Evolutionary conservation across 2,888 invertebrate genomes (phyloP), one percentile per base, ranked within the genome.

Genomic region (Tuta absoluta): DNA sequence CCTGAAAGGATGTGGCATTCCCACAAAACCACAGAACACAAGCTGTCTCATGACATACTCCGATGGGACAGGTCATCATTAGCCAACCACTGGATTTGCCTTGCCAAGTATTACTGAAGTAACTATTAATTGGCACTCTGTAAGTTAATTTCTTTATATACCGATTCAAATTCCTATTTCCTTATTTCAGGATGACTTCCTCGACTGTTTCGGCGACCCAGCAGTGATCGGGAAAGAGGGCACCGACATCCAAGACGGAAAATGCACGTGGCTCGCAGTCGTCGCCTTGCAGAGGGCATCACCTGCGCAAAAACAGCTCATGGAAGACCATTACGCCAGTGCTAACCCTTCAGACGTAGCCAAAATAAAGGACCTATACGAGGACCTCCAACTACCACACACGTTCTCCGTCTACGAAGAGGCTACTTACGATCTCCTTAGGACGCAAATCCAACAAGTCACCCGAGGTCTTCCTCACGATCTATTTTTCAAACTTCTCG

Each of bases 211-310:
- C 82, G 98, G 98, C 0, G 95, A 98, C 81, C 94, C 96, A 17
- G 91, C 93, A 10, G 93, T 96, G 1, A 98, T 95, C 0, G 99
- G 99, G 8, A 99, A 99, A 91, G 91, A 94, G 48, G 97, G 98
- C 38, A 96, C 95, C 0, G 99, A 99, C 80, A 98, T 99, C 72
- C 94, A 96, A 86, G 98, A 98, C 73, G 98, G 98, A 38, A 99
- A 99, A 89, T 99, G 99, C 86, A 95, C 98, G 0, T 99, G 99
- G 99, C 89, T 98, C 38, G 95, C 97, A 0, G 97, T 98, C 0
- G 95, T 96, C 0, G 98, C 98, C 11, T 89, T 98, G 67, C 96
- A 97, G 82, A 93, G 95, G 63, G 96, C 95, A 0, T 93, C 93
- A 57, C 92, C 94, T 0, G 89, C 93, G 4, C 97, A 98, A 78